phyloP scores from a whole-genome alignment of 1,140 invertebrate species.

The Drosophila sulfurigaster region DNA sequence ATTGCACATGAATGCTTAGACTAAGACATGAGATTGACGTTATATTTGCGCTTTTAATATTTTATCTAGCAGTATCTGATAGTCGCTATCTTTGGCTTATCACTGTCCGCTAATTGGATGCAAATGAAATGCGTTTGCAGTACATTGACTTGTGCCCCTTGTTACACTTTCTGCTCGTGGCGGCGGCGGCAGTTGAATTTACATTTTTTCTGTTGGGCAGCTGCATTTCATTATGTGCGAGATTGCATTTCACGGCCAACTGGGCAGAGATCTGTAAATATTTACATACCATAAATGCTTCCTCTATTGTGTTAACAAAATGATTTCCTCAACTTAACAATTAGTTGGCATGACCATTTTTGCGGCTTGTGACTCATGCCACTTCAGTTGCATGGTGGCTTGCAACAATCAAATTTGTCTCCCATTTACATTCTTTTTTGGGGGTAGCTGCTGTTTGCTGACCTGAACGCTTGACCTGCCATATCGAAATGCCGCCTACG shows the following conservation, averaged over 20 bases:
- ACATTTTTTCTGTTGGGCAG: conserved; percentile 49
- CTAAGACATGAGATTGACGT: background rate
- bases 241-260: conserved; percentile 73
- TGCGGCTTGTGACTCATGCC: conserved; percentile 25
- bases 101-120: conserved; percentile 65
- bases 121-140: conserved; percentile 51
- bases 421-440: conserved; percentile 23
- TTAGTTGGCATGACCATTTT: background rate
- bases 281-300: conserved; percentile 54
- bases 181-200: conserved; percentile 45
- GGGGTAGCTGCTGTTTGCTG: conserved; percentile 4
- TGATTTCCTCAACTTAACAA: conserved; percentile 27
- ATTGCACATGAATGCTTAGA: too few relatives aligned
- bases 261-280: conserved; percentile 45
- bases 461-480: conserved; percentile 36
- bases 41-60: background rate
- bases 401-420: conserved; percentile 41
- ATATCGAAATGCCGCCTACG: conserved; percentile 22
- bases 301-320: conserved; percentile 46
- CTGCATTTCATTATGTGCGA: conserved; percentile 66
- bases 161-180: conserved; percentile 67
- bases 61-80: conserved; percentile 4
- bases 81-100: conserved; percentile 38
- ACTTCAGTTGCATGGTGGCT: conserved; percentile 3
- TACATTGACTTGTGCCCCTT: conserved; percentile 45